A percentile compares a stretch with the other conserved stretches of the same genome.
Evolutionary conservation across 2,888 invertebrate species (phyloP).

Genomic region (Chloromyia formosa): DNA sequence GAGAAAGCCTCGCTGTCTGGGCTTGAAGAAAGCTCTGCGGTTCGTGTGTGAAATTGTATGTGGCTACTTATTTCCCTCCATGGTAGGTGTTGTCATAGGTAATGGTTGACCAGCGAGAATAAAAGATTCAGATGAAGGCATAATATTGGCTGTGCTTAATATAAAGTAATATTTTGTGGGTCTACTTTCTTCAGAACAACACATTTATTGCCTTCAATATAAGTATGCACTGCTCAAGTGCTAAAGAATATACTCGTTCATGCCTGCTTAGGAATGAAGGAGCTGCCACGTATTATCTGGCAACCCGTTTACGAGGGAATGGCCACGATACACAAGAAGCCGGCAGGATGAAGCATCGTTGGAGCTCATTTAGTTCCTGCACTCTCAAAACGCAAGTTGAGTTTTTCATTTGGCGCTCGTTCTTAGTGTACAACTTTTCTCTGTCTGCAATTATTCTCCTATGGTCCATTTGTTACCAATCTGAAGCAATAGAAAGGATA

Average conservation of each 20-base stretch:
- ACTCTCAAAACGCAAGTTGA: conserved; percentile 65
- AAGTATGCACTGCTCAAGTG: no score
- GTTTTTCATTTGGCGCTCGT: conserved; percentile 58
- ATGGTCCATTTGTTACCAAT: conserved; percentile 51
- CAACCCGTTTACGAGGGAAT: conserved; percentile 3
- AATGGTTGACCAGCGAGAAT: background rate
- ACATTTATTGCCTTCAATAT: no score
- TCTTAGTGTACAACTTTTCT: conserved; percentile 13
- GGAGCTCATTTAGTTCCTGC: conserved; percentile 65
- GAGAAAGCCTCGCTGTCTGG: conserved; percentile 37
- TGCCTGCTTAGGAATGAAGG: no score
- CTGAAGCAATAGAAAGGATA: conserved; percentile 42
- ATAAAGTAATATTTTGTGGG: no score
- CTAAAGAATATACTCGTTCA: no score
- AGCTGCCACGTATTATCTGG: no score
- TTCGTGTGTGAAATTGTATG: background rate
- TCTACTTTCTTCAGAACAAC: no score
- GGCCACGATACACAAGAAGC: conserved; percentile 14
- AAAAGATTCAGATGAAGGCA: no score
- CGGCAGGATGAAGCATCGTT: conserved; percentile 27
- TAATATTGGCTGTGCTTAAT: no score
- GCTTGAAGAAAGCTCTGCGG: conserved; percentile 30
- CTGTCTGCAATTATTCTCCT: conserved; percentile 31
- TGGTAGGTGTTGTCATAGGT: background rate
- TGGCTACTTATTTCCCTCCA: background rate